Evolutionary conservation across 2,113 vertebrate species (phyloP).

Genomic region (Nycticryphes semicollaris): DNA sequence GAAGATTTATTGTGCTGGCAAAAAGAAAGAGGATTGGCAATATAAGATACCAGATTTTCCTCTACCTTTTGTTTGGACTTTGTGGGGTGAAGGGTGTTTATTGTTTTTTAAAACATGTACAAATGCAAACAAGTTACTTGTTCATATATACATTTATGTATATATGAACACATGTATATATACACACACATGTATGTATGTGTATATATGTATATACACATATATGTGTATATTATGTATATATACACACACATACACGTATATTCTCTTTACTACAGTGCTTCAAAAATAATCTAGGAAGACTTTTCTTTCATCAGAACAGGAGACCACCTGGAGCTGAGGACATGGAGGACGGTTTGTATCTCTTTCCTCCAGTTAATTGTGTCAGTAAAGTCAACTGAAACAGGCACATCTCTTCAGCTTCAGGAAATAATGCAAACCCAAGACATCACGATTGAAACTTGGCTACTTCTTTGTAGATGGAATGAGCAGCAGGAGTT

Average conservation of each 20-base stretch:
- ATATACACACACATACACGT: accelerated
- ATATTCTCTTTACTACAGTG: not conserved
- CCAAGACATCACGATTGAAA: not conserved
- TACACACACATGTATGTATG: too few relatives aligned
- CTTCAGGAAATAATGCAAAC: not conserved
- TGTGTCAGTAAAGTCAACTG: not conserved
- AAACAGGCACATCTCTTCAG: not conserved
- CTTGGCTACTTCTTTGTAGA: not conserved
- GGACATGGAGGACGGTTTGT: not conserved
- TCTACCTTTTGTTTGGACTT: not conserved
- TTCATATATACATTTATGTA: not conserved
- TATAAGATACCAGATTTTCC: not conserved
- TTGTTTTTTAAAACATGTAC: not conserved
- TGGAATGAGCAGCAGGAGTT: not conserved
- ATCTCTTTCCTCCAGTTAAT: not conserved
- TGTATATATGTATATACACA: too few relatives aligned
- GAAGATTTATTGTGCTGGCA: not conserved
- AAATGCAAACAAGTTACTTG: not conserved
- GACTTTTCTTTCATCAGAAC: not conserved
- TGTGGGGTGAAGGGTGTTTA: not conserved
- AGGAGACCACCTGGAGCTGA: not conserved
- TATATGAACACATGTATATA: too few relatives aligned
- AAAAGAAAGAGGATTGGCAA: not conserved
- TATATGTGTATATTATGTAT: too few relatives aligned
- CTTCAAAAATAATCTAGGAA: not conserved